Conservation (phyloP, 2,797 vertebrate species). For the Crocodylus rhombifer region DNA sequence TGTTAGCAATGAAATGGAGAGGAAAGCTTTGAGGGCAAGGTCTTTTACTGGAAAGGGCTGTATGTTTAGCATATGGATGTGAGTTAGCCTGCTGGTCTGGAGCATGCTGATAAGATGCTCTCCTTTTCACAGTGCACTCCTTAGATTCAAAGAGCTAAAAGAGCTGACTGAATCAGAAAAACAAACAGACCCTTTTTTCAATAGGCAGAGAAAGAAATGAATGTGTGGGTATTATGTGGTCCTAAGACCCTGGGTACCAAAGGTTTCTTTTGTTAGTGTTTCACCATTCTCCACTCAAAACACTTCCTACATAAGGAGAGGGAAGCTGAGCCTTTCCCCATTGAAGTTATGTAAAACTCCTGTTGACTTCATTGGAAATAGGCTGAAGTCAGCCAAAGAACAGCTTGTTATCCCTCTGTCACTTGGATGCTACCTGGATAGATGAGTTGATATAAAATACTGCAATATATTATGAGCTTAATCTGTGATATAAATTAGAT, state of each 20-base stretch:
- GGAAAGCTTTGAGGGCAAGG: constrained; percentile 85
- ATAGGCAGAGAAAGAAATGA: constrained; percentile 81
- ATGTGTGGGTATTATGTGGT: constrained; percentile 83
- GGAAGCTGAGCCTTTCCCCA: constrained; percentile 34
- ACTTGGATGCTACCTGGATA: constrained; percentile 63
- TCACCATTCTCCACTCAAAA: constrained; percentile 79
- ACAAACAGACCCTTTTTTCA: constrained; percentile 83
- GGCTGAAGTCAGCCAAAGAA: constrained; percentile 26
- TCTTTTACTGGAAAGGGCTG: constrained; percentile 86
- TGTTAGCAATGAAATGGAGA: constrained; percentile 69
- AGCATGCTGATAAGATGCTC: constrained; percentile 93
- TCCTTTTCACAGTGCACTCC: constrained; percentile 83
- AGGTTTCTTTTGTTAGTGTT: constrained; percentile 85
- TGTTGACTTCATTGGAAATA: constrained; percentile 69
- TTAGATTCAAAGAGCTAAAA: constrained; percentile 84
- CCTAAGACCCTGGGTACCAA: constrained; percentile 83
- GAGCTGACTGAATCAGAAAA: constrained; percentile 83
- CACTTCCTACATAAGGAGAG: constrained; percentile 80
- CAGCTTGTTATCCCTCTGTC: constrained; percentile 77
- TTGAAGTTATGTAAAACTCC: constrained; percentile 55
- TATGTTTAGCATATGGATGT: constrained; percentile 88
- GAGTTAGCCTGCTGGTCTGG: constrained; percentile 89
- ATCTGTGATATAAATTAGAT: constrained; percentile 20
- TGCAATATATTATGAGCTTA: constrained; percentile 1
- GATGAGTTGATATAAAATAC: constrained; percentile 51